Conservation (phyloP, 2,888 invertebrate species). For the Phlogophora meticulosa region DNA sequence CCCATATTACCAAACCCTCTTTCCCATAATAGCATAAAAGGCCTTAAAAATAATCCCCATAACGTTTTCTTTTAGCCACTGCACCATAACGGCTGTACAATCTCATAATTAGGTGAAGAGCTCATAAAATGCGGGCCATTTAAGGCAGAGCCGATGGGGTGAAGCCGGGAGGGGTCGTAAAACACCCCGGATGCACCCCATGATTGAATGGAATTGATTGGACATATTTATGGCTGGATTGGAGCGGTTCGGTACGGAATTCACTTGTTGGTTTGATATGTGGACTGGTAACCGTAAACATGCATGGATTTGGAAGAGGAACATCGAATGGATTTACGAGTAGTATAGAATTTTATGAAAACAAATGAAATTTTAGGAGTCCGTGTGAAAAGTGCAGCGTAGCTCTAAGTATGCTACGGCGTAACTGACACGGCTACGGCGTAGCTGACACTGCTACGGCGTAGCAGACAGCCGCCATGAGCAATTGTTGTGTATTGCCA, state of each 20-base stretch:
- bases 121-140: slow-evolving; percentile 58
- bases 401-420: neutral
- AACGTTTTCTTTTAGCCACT: slow-evolving; percentile 12
- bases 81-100: slow-evolving; percentile 37
- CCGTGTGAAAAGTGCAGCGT: neutral
- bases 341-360: neutral
- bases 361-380: neutral
- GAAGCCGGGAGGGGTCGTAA: slow-evolving; percentile 48
- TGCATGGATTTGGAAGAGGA: neutral
- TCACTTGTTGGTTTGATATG: slow-evolving; percentile 52
- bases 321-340: neutral
- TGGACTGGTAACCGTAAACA: slow-evolving; percentile 1
- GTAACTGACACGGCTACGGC: neutral
- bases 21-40: slow-evolving; percentile 9
- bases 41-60: slow-evolving; percentile 10
- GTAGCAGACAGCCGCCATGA: too few species aligned
- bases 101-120: slow-evolving; percentile 61
- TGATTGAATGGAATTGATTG: slow-evolving; percentile 62
- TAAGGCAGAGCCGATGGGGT: slow-evolving; percentile 29
- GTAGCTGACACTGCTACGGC: neutral
- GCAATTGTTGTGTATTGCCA: too few species aligned
- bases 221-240: slow-evolving; percentile 55
- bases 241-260: slow-evolving; percentile 31
- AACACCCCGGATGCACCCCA: slow-evolving; percentile 43
- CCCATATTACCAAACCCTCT: neutral